Percentiles rank a stretch among this genome's conserved stretches.
Conservation (phyloP, 92 coral and sea anemone genomes). For the Epizoanthus illoricatus region DNA sequence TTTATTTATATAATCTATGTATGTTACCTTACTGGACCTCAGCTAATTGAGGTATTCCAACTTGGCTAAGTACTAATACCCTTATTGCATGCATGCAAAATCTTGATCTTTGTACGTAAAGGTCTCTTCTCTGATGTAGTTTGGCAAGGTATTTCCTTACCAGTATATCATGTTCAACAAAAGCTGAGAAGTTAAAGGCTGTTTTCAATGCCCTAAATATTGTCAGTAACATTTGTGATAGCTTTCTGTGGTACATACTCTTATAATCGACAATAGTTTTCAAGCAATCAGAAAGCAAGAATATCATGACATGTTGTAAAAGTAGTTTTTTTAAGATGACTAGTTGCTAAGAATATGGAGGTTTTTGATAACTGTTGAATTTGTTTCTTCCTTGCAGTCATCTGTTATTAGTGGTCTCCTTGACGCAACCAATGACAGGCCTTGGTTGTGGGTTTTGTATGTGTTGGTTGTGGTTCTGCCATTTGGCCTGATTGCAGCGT, state of each 20-base stretch:
- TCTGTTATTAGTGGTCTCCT: conserved; percentile 85
- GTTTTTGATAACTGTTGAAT: neutral
- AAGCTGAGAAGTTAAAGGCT: no score
- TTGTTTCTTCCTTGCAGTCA: conserved; percentile 48
- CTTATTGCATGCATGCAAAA: neutral
- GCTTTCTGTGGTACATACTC: no score
- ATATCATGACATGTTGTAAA: neutral
- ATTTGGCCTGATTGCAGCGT: conserved; percentile 95
- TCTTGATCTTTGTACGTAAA: no score
- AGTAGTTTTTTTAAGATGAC: no score
- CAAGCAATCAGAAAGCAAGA: neutral
- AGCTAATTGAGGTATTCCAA: neutral
- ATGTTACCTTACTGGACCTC: neutral
- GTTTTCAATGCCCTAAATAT: no score
- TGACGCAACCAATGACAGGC: conserved; percentile 97
- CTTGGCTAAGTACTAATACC: neutral
- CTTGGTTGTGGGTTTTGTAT: conserved; percentile 98
- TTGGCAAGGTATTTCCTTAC: no score
- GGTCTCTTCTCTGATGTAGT: no score
- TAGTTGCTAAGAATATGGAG: no score
- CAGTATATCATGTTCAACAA: no score
- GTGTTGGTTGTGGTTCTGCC: conserved; percentile 92
- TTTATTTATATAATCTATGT: neutral
- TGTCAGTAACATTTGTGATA: no score
- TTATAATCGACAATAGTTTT: neutral